These are phyloP conservation scores for Polyergus mexicanus DNA, from an alignment of 1,140 invertebrate genomes.

Conservation along the genomic window DNA sequence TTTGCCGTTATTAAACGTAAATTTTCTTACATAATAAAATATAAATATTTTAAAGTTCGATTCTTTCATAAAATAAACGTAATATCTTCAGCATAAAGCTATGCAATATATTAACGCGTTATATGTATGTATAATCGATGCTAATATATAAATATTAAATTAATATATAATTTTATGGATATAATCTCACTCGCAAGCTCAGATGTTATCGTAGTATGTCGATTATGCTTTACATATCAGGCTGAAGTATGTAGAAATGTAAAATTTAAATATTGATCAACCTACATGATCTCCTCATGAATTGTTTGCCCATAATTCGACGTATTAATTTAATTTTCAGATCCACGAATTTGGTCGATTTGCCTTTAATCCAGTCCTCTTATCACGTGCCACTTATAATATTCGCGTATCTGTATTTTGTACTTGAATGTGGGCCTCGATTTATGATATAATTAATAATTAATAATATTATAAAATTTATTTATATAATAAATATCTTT, in stretches of 20 bases:
- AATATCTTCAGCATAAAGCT: too few species aligned
- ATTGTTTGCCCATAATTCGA: not conserved
- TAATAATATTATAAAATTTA: too few species aligned
- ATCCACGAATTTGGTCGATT: conserved; percentile 40
- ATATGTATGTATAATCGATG: too few species aligned
- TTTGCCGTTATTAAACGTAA: too few species aligned
- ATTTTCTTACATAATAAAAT: too few species aligned
- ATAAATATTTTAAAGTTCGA: too few species aligned
- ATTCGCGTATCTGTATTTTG: conserved; percentile 84
- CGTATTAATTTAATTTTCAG: conserved; percentile 52
- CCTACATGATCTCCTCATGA: not conserved
- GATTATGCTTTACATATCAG: not conserved
- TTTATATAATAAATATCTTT: too few species aligned
- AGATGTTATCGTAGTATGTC: too few species aligned
- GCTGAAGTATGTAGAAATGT: not conserved
- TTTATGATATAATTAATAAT: too few species aligned
- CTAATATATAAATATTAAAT: not conserved
- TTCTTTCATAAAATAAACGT: too few species aligned
- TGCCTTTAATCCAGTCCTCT: conserved; percentile 49
- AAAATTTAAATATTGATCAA: not conserved
- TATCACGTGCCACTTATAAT: conserved; percentile 35
- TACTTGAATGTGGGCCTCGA: conserved; percentile 86
- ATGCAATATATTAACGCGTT: too few species aligned
- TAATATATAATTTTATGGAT: not conserved
- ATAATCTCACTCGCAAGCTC: not conserved